A percentile compares a stretch with the other conserved stretches of the same genome.
These are phyloP conservation scores for Cairina moschata DNA, from an alignment of 2,113 vertebrate species.

Conservation along the genomic window DNA sequence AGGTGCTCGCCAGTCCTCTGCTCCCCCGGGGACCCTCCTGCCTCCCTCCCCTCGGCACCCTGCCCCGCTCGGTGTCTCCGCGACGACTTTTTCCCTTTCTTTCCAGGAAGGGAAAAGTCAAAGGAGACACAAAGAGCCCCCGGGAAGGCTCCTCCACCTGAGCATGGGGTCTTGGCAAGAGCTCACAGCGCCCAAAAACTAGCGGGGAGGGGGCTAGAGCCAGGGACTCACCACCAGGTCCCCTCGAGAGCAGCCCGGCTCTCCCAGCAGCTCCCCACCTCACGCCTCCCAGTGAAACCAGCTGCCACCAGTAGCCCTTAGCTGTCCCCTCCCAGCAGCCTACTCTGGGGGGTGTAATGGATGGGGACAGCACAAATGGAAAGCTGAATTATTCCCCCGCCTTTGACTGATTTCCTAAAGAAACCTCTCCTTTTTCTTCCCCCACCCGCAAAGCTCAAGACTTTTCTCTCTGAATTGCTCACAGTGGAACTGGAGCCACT, in stretches of 20 bases:
- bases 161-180: background rate
- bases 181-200: background rate
- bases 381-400: background rate
- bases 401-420: background rate
- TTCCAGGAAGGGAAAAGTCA: constrained; percentile 1
- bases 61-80: background rate
- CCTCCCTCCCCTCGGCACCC: background rate
- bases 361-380: background rate
- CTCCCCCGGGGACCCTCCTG: background rate
- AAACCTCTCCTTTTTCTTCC: background rate
- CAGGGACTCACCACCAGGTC: background rate
- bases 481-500: background rate
- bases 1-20: background rate
- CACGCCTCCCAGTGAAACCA: background rate
- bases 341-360: background rate
- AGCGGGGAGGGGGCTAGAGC: background rate
- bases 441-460: background rate
- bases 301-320: background rate
- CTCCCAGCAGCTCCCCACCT: background rate
- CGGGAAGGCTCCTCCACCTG: background rate
- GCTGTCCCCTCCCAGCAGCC: no score
- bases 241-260: background rate
- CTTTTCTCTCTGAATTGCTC: background rate
- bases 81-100: constrained; percentile 26
- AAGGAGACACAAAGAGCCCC: background rate